phyloP scores from a whole-genome alignment of 2,888 invertebrate species.

The Eupithecia tripunctaria region DNA sequence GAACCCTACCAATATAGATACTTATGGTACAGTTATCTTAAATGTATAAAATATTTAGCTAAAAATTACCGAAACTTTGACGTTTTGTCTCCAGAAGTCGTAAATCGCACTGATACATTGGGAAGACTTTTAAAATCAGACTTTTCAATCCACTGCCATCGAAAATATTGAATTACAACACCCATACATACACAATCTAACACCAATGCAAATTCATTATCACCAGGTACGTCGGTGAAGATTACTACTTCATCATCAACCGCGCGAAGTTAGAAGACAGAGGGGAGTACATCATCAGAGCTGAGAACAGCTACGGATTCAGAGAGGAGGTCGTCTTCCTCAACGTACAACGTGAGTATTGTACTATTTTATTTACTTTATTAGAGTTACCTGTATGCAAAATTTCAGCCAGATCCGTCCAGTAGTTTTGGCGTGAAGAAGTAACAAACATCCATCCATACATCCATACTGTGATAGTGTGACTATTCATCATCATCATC shows the following conservation, averaged over 20 bases:
- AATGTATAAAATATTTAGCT: too few species aligned
- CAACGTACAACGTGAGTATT: conserved; percentile 94
- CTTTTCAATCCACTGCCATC: neutral
- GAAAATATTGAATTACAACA: neutral
- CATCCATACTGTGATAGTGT: neutral
- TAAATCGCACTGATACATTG: neutral
- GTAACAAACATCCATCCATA: too few species aligned
- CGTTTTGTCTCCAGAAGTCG: too few species aligned
- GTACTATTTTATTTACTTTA: too few species aligned
- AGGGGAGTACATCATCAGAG: conserved; percentile 98
- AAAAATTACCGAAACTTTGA: too few species aligned
- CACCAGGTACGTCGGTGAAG: conserved; percentile 92
- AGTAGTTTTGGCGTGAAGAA: too few species aligned
- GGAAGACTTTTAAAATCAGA: neutral
- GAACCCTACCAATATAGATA: too few species aligned
- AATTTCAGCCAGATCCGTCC: too few species aligned
- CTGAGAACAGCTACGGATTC: conserved; percentile 98
- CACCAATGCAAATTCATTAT: neutral
- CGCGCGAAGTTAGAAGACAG: conserved; percentile 97
- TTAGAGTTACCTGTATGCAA: too few species aligned
- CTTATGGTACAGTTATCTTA: too few species aligned
- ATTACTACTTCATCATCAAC: conserved; percentile 99
- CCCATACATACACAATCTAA: neutral
- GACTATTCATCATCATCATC: conserved; percentile 83
- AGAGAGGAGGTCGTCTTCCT: conserved; percentile 98